Percentiles rank a stretch among this genome's conserved stretches.
These are phyloP conservation scores for Hydrocynus forskahlii DNA, from an alignment of 2,797 vertebrate genomes.

Conservation along the genomic window DNA sequence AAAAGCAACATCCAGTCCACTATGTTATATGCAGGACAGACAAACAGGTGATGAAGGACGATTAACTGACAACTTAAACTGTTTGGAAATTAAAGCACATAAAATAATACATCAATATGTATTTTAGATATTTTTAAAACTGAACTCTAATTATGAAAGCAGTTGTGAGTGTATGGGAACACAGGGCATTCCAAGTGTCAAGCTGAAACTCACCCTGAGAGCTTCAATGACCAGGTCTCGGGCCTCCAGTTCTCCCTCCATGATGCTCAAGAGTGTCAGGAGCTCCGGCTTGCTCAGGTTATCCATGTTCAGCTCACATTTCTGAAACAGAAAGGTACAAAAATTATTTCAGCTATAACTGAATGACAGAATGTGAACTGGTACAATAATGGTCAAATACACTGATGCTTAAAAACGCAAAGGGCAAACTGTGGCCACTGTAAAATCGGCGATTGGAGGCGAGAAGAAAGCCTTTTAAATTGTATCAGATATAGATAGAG, in stretches of 20 bases:
- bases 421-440: too few relatives aligned
- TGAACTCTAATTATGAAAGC: not conserved
- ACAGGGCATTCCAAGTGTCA: not conserved
- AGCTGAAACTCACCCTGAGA: conserved; percentile 81
- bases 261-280: conserved; percentile 92
- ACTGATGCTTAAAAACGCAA: too few relatives aligned
- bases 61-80: not conserved
- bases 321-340: conserved; percentile 74
- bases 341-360: not conserved
- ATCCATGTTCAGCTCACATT: conserved; percentile 95
- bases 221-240: conserved; percentile 97
- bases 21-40: not conserved
- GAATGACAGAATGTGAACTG: too few relatives aligned
- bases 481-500: too few relatives aligned
- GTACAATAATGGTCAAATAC: too few relatives aligned
- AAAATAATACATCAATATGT: not conserved
- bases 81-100: not conserved
- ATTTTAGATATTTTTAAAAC: not conserved
- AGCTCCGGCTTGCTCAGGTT: conserved; percentile 93
- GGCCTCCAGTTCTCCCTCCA: conserved; percentile 97
- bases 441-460: too few relatives aligned
- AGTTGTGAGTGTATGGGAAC: not conserved
- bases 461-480: too few relatives aligned
- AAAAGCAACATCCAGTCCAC: not conserved
- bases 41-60: not conserved